Evolutionary conservation across 2,113 vertebrate genomes (phyloP).

Genomic region (Smithornis capensis): DNA sequence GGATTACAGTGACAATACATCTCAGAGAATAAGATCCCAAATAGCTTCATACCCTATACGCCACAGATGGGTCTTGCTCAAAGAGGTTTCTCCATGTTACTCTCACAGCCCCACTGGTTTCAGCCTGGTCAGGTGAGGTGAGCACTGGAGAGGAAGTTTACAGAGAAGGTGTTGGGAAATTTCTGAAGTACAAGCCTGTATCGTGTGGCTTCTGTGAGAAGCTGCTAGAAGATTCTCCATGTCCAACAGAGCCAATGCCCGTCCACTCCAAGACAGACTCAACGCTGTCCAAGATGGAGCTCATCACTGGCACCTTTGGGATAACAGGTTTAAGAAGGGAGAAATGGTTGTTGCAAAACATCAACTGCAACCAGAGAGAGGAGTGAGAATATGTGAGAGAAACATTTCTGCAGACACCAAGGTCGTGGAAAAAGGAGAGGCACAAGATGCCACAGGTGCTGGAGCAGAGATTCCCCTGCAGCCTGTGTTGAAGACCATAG

Average conservation of each 20-base stretch:
- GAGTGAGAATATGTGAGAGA: neutral
- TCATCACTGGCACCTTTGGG: neutral
- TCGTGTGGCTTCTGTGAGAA: neutral
- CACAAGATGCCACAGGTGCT: neutral
- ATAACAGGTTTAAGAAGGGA: neutral
- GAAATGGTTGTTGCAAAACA: neutral
- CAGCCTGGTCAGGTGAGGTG: neutral
- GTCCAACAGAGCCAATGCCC: neutral
- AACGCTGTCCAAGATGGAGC: neutral
- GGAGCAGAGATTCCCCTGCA: neutral
- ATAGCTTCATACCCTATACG: neutral
- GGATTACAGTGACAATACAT: neutral
- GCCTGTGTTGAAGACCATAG: neutral
- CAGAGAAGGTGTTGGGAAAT: neutral
- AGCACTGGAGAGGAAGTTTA: rapidly evolving
- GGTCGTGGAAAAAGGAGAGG: neutral
- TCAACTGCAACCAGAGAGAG: neutral
- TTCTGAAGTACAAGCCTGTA: neutral
- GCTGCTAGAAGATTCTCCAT: neutral
- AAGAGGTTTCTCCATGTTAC: neutral
- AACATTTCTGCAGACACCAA: neutral
- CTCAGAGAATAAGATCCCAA: neutral
- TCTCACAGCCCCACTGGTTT: neutral
- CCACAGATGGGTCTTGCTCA: neutral
- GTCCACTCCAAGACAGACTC: rapidly evolving